Base-by-base conservation (phyloP, 2,113 vertebrate species). In the Gnathonemus longibarbis region DNA sequence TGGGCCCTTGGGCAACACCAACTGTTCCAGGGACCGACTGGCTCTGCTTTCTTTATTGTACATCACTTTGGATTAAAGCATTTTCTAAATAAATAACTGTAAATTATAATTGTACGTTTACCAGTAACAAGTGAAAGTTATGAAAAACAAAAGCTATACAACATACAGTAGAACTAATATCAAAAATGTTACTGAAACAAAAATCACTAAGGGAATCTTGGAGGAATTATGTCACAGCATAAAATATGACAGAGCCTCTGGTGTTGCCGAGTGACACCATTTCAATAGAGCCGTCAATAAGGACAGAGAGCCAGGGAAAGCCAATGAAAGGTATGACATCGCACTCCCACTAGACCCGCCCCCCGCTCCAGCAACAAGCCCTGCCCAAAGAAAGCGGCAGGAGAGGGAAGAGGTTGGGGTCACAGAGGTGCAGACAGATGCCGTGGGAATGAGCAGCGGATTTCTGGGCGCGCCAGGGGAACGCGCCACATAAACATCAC, bases 401-500 rank as follows among this genome's bases (percentile, higher is more conserved):
- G 4, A 58, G 21, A 56, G 39, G 17, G 83, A 48, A 42, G n/a
- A 17, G 24, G 35, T 31, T 19, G 17, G 66, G 31, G 7, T 85
- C 50, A 39, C 50, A 53, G 49, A 1, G 21, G 83, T 84, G 50
- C 48, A 39, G 31, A 15, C n/a, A 35, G 27, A 31, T n/a, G 31
- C 13, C 50, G 24, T 84, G 85, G 50, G 85, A 87, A 87, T 15
- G 85, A 49, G 49, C 21, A 27, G 84, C 49, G 13, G 46, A 86
- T 52, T 53, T 35, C 35, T 21, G 11, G 35, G 3, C 19, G 53
- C 50, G 52, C 93, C 93, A 93, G 93, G 94, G 94, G 91, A 92
- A 93, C 93, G 93, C 91, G 45, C 93, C 66, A 66, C 87, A 88
- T 66, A 88, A 88, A 88, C 87, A 88, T 46, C 39, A 95, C 94